Base-by-base conservation (phyloP, 2,113 vertebrate genomes). In the Coptodon rendalli region DNA sequence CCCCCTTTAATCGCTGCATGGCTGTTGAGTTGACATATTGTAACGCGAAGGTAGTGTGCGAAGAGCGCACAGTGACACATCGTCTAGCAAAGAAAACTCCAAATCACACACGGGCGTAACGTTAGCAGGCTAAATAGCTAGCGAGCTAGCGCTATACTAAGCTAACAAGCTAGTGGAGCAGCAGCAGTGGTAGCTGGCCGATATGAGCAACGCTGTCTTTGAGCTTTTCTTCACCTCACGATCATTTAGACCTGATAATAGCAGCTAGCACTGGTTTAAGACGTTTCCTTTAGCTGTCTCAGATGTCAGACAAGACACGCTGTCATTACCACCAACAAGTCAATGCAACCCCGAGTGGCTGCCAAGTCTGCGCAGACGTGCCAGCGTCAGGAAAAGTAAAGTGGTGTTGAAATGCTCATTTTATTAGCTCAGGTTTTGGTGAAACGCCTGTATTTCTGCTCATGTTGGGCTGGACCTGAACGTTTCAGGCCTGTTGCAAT, bases 91-190 rank as follows among this genome's bases (percentile, higher is more conserved):
- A 86, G 16, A 80, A 76, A 53, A 6, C 24, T 40, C 54, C 24
- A 82, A 82, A 83, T 29, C 73, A 27, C 93, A 76, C 87, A 31
- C 86, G 81, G 82, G 78, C 63, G 88, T 54, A 79, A 45, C 36
- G 80, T 86, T 93, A 87, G 92, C 89, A 31, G 31, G 94, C 87
- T 90, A 91, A 76, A n/a, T 78, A 81, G 94, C 92, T 95, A 95
- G 93, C 89, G 85, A 10, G 92, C 92, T 94, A 93, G 63, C 63
- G 79, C 89, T 45, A 61, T 87, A 53, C 16, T 11, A 82, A 87
- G 94, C 93, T 93, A 94, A 91, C 93, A 88, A 94, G 91, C 91
- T 45, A 9, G 14, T 76, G 14, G 16, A 22, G 48, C 82, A 27
- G 82, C 82, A 27, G 84, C 86, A 40, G 63, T 27, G 63, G 61